phyloP scores from a whole-genome alignment of 2,888 invertebrate genomes.

The Chrysotoxum bicinctum region DNA sequence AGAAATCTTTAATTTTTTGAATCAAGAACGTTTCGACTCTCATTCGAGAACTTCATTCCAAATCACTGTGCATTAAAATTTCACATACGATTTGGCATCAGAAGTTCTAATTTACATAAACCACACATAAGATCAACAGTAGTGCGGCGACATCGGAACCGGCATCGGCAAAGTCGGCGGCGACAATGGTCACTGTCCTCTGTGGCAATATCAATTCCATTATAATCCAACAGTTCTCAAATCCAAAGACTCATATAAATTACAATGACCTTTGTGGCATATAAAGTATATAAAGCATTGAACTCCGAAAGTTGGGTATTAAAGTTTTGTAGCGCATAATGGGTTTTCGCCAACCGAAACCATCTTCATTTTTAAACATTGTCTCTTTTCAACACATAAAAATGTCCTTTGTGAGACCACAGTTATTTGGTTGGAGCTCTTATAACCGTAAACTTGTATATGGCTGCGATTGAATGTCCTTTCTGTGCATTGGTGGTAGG shows the following conservation, averaged over 20 bases:
- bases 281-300: slow-evolving; percentile 34
- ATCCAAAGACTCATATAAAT: slow-evolving; percentile 40
- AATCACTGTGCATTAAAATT: neutral
- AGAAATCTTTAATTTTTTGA: neutral
- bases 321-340: slow-evolving; percentile 15
- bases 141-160: neutral
- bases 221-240: slow-evolving; percentile 1
- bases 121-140: neutral
- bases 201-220: neutral
- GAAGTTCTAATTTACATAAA: slow-evolving; percentile 35
- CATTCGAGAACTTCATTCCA: neutral
- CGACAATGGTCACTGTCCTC: neutral
- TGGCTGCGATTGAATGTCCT: slow-evolving; percentile 42
- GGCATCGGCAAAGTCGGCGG: neutral
- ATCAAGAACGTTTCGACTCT: neutral
- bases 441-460: slow-evolving; percentile 16
- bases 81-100: slow-evolving; percentile 14
- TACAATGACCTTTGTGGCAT: slow-evolving; percentile 56
- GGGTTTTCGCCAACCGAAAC: neutral
- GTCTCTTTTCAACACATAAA: neutral
- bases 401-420: slow-evolving; percentile 22
- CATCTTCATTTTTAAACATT: slow-evolving; percentile 18
- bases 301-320: slow-evolving; percentile 43
- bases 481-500: slow-evolving; percentile 43
- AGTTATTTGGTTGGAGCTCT: slow-evolving; percentile 27